These are phyloP conservation scores for Champsocephalus esox DNA, from an alignment of 2,797 vertebrate species.

Conservation along the genomic window DNA sequence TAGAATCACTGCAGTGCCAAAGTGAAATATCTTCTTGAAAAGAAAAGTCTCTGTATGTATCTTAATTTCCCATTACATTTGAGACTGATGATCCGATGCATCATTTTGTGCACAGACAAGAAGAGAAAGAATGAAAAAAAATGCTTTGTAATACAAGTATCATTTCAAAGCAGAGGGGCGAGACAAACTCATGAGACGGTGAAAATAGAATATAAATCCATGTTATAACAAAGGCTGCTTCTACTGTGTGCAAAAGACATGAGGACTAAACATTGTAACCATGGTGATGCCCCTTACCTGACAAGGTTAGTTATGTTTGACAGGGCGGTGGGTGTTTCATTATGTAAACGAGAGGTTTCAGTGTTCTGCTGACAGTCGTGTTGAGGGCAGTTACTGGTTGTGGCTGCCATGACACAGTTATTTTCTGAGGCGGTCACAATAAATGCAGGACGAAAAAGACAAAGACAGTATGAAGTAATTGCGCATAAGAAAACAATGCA, in stretches of 20 bases:
- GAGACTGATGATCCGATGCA: conserved; percentile 36
- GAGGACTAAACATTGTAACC: conserved; percentile 42
- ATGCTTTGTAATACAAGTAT: conserved; percentile 9
- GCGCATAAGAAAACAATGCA: too few relatives aligned
- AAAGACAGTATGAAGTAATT: too few relatives aligned
- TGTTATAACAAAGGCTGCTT: conserved; percentile 50
- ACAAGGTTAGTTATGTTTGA: conserved; percentile 65
- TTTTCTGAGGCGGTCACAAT: too few relatives aligned
- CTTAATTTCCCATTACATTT: conserved; percentile 28
- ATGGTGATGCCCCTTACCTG: conserved; percentile 62
- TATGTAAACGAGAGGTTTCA: conserved; percentile 42
- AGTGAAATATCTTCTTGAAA: neutral
- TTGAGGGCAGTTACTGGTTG: conserved; percentile 34
- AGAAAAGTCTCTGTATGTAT: neutral
- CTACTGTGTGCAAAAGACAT: neutral
- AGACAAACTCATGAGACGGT: conserved; percentile 48
- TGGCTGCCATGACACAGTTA: conserved; percentile 16
- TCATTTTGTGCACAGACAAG: conserved; percentile 24
- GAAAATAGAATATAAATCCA: conserved; percentile 43
- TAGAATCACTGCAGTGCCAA: conserved; percentile 10
- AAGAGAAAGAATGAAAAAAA: conserved; percentile 23
- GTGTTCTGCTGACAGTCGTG: conserved; percentile 41
- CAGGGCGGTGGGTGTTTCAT: conserved; percentile 52
- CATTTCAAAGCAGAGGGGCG: conserved; percentile 34
- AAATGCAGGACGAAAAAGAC: too few relatives aligned